These are phyloP conservation scores for Neodiprion virginianus DNA, from an alignment of 1,140 invertebrate genomes.

Conservation along the genomic window DNA sequence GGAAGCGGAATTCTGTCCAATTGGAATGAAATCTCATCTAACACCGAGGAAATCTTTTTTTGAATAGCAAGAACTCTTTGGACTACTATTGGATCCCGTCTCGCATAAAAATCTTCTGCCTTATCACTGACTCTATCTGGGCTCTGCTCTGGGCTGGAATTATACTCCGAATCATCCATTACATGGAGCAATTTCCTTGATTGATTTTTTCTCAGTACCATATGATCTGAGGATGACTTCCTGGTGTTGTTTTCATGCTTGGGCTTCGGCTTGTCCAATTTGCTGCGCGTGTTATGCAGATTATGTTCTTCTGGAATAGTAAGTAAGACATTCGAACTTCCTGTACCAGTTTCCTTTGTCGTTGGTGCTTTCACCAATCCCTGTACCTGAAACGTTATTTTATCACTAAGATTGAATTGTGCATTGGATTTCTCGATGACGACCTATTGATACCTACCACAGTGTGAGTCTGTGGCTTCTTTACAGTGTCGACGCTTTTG, in stretches of 20 bases:
- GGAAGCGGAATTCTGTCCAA: conserved; percentile 52
- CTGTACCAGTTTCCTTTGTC: conserved; percentile 25
- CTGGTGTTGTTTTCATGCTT: conserved; percentile 24
- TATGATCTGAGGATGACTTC: conserved; percentile 40
- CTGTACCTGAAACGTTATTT: neutral
- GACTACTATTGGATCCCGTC: conserved; percentile 41
- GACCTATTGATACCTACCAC: neutral
- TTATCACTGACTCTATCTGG: conserved; percentile 23
- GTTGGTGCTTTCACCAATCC: neutral
- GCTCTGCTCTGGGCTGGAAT: conserved; percentile 45
- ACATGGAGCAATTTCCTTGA: conserved; percentile 31
- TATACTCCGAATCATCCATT: conserved; percentile 36
- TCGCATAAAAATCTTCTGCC: conserved; percentile 21
- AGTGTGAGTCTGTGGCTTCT: neutral
- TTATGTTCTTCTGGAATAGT: conserved; percentile 39
- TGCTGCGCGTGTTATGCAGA: conserved; percentile 19
- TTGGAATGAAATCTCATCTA: conserved; percentile 53
- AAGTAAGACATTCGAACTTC: conserved; percentile 34
- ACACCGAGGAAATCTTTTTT: conserved; percentile 46
- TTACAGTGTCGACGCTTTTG: neutral
- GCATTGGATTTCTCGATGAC: no score
- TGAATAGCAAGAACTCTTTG: conserved; percentile 51
- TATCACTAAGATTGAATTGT: no score
- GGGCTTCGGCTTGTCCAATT: conserved; percentile 25
- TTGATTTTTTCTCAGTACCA: conserved; percentile 36